A percentile compares a stretch with the other conserved stretches of the same genome.
phyloP scores from a whole-genome alignment of 2,797 vertebrate genomes.

The Hemibagrus guttatus region DNA sequence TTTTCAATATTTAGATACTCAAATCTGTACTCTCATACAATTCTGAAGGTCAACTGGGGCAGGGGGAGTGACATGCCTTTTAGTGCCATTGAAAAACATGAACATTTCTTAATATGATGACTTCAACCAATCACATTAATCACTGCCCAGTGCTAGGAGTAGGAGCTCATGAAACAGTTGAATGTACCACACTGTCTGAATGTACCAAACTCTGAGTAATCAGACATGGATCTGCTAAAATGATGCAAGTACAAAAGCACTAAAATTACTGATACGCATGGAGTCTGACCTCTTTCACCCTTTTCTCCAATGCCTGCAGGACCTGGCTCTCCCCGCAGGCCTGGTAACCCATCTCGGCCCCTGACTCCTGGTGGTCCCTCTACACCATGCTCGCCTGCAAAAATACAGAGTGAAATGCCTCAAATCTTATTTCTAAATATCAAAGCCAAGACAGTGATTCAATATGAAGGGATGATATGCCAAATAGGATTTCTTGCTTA shows the following conservation, averaged over 20 bases:
- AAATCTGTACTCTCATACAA: neutral
- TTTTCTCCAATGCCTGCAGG: constrained; percentile 83
- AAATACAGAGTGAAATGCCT: constrained; percentile 21
- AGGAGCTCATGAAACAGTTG: neutral
- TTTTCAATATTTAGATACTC: neutral
- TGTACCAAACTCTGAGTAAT: neutral
- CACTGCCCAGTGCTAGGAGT: neutral
- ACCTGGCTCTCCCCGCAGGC: constrained; percentile 87
- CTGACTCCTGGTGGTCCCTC: constrained; percentile 86
- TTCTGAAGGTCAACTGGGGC: neutral
- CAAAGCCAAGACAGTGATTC: neutral
- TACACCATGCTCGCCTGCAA: constrained; percentile 85
- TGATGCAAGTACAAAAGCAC: neutral
- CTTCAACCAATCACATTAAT: neutral
- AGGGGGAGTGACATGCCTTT: neutral
- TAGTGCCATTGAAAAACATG: neutral
- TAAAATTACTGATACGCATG: constrained; percentile 14
- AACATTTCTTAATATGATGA: neutral
- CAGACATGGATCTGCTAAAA: neutral
- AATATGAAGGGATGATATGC: neutral
- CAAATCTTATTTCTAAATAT: neutral
- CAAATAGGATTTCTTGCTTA: neutral
- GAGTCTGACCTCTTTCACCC: constrained; percentile 85
- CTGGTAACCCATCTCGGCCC: constrained; percentile 86
- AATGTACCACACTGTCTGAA: neutral